phyloP scores from a whole-genome alignment of 1,140 invertebrate species.

The Andrena cerasifolii region DNA sequence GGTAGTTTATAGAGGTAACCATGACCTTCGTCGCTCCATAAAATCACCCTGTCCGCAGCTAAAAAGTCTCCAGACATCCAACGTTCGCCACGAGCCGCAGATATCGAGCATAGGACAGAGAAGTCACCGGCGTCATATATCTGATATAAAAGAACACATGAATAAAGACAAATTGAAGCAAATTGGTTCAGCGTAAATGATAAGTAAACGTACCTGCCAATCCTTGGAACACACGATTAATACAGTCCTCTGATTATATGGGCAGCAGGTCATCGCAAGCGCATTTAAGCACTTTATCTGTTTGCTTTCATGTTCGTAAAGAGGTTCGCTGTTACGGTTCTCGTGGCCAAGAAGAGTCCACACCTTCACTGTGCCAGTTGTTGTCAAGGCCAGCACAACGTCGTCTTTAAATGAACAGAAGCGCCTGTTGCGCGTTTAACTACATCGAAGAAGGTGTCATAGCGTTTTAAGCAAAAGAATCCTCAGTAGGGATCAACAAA shows the following conservation, averaged over 20 bases:
- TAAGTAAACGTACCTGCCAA: slow-evolving; percentile 91
- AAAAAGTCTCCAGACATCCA: slow-evolving; percentile 98
- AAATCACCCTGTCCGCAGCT: slow-evolving; percentile 93
- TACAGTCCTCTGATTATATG: slow-evolving; percentile 97
- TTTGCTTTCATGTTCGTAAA: slow-evolving; percentile 99
- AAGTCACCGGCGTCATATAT: slow-evolving; percentile 96
- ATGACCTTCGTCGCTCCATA: slow-evolving; percentile 97
- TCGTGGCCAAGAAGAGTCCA: slow-evolving; percentile 97
- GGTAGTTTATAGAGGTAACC: slow-evolving; percentile 97
- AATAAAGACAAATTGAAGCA: slow-evolving; percentile 56
- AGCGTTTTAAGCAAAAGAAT: slow-evolving; percentile 58
- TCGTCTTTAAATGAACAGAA: slow-evolving; percentile 88
- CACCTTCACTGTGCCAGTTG: slow-evolving; percentile 98
- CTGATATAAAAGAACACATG: slow-evolving; percentile 80
- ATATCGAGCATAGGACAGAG: slow-evolving; percentile 94
- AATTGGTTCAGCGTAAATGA: not conserved
- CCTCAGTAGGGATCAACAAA: slow-evolving; percentile 26
- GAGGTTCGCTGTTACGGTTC: slow-evolving; percentile 91
- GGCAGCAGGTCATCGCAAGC: slow-evolving; percentile 95
- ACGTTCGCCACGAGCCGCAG: slow-evolving; percentile 91
- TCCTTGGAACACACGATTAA: slow-evolving; percentile 98
- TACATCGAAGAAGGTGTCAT: slow-evolving; percentile 55
- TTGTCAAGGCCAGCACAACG: slow-evolving; percentile 97
- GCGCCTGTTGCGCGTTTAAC: slow-evolving; percentile 63
- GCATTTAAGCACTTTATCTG: slow-evolving; percentile 97